Base-by-base conservation (phyloP, 2,797 vertebrate species). In the Fistularia commersonii region DNA sequence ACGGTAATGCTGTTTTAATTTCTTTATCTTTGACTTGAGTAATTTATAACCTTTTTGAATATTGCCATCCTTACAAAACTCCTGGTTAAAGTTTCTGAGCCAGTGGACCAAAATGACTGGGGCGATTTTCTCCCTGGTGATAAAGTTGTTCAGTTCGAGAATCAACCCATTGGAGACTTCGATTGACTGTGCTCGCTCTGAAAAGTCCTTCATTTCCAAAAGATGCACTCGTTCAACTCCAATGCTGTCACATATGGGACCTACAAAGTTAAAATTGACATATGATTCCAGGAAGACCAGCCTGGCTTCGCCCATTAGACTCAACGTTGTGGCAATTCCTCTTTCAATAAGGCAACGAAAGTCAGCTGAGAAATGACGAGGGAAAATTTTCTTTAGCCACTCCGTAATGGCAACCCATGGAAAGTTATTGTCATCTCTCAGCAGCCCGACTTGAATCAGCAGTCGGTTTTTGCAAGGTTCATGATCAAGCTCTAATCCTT, bases 111-210 rank as follows among this genome's bases (percentile, higher is more conserved):
- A 56, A 41, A 87, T 44, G 0, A 89, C 38, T 1, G 84, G 84
- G 1, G 89, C 84, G 14, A 92, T 69, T 66, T 85, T 84, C 61
- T 92, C 90, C 56, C 88, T 77, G 40, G 53, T 37, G 10, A 82
- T 61, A 53, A 92, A 92, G 61, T 83, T 85, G 41, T 51, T 86
- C 50, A 91, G 54, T 74, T 92, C 91, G 0, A 92, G 61, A 57
- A 92, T 82, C 47, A 92, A 65, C 10, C 86, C 90, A 7, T 92
- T 92, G 5, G 91, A 91, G 48, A 92, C 83, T 49, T 89, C 86
- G 0, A 87, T 76, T 1, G 67, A 79, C 59, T 85, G 72, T 1
- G 85, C 89, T 32, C 56, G 77, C 42, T 90, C 88, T n/a, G 88
- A 82, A 62, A 92, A 90, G 57, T 92, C 85, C 0, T 55, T 83